Base-by-base conservation (phyloP, 2,113 vertebrate genomes). In the Amphiprion percula region DNA sequence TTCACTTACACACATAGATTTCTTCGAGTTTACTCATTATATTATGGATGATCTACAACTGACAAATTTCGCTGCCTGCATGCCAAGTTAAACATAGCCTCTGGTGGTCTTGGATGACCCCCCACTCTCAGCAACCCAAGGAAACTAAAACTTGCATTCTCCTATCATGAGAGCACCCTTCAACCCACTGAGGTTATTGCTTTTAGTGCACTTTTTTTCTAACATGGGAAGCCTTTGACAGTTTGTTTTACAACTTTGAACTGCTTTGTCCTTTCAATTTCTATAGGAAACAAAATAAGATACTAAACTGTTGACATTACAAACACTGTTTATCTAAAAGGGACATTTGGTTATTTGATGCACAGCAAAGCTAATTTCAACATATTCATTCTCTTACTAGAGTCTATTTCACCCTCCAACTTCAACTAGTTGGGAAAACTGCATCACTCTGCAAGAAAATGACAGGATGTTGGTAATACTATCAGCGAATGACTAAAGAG, bases 11-110 rank as follows among this genome's bases (percentile, higher is more conserved):
- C 37, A 59, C 10, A 10, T 23, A 28, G 17, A 16, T 16, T 49
- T 76, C 0, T 5, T 56, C 54, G 24, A 49, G 46, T 69, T 62
- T 73, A 76, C 4, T 15, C 65, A 33, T 9, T 46, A 50, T 65
- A 77, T 64, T 21, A 59, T 39, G 14, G 47, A 82, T 50, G 39
- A 19, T 47, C 39, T 74, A 50, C 50, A 63, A 73, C 30, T 75
- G 80, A 76, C 74, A 87, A 0, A 47, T 69, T 86, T 74, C 28
- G 67, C 74, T 75, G 72, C 47, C 54, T 77, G 11, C 10, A 19
- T 5, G 84, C 77, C 86, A 91, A 88, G 65, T 82, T 60, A 85
- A 87, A 87, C 62, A 78, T 75, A 58, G 46, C 63, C 77, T 85
- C 44, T 62, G 55, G 44, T 55, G 68, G 49, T 28, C 84, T 90